Conservation (phyloP, 2,113 vertebrate species). For the Pogonocichla stellata region DNA sequence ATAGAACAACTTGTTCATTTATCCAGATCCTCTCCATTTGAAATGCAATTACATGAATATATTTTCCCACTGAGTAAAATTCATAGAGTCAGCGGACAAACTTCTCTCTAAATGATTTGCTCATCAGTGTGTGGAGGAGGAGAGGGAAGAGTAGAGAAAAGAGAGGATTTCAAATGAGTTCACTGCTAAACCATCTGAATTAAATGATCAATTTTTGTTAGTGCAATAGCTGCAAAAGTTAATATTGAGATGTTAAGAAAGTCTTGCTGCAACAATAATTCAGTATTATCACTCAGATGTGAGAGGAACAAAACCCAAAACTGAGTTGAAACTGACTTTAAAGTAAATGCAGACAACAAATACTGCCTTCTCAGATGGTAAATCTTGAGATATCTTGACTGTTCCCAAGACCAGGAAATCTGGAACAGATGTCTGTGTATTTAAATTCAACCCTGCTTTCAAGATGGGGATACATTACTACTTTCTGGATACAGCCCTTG, state of each 20-base stretch:
- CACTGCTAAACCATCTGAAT: not conserved
- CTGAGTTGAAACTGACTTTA: not conserved
- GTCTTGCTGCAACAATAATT: not conserved
- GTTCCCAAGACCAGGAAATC: not conserved
- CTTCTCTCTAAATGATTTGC: not conserved
- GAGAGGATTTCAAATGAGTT: not conserved
- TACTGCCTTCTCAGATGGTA: not conserved
- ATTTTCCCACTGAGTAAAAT: slow-evolving; percentile 10
- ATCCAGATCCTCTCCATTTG: not conserved
- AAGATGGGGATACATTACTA: not conserved
- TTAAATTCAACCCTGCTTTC: not conserved
- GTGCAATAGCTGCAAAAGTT: not conserved
- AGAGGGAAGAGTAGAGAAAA: not conserved
- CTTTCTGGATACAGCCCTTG: not conserved
- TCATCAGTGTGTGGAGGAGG: not conserved
- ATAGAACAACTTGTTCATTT: not conserved
- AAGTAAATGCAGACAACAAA: not conserved
- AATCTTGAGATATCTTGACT: not conserved
- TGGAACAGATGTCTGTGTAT: not conserved
- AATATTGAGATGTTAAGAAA: not conserved
- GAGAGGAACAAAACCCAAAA: not conserved
- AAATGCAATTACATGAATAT: slow-evolving; percentile 12
- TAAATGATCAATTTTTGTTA: not conserved
- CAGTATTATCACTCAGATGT: not conserved
- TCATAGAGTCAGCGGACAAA: not conserved